Evolutionary conservation across 2,888 invertebrate genomes (phyloP).

Genomic region (Pasiphila rectangulata): DNA sequence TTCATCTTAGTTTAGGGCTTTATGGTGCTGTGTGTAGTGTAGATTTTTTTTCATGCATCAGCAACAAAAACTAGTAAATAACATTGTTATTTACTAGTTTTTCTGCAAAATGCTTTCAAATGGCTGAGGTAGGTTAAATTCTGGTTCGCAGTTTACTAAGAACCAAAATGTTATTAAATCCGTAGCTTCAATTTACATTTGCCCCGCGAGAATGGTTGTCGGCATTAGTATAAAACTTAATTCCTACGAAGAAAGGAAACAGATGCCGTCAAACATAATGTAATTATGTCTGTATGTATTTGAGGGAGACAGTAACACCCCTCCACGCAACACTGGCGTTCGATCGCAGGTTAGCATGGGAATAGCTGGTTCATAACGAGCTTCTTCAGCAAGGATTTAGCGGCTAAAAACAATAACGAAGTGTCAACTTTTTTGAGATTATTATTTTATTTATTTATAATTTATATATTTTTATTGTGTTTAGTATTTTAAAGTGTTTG

Average conservation of each 20-base stretch:
- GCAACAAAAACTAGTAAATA: too few species aligned
- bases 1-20: too few species aligned
- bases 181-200: constrained; percentile 23
- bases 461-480: too few species aligned
- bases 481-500: too few species aligned
- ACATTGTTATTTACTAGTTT: background rate
- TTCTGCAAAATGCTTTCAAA: too few species aligned
- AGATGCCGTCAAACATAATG: constrained; percentile 52
- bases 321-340: constrained; percentile 49
- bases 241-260: constrained; percentile 37
- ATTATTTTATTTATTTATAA: too few species aligned
- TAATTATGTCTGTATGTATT: constrained; percentile 55
- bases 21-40: too few species aligned
- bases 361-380: constrained; percentile 6
- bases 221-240: constrained; percentile 30
- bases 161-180: constrained; percentile 22
- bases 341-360: constrained; percentile 26
- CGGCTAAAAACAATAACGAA: too few species aligned
- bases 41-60: too few species aligned
- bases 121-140: too few species aligned
- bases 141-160: constrained; percentile 1
- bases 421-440: too few species aligned
- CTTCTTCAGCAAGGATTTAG: too few species aligned
- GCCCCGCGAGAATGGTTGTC: constrained; percentile 16
- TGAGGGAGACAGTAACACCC: constrained; percentile 40